These are phyloP conservation scores for Stichodactyla helianthus DNA, from an alignment of 64 coral and sea anemone genomes.

Conservation along the genomic window DNA sequence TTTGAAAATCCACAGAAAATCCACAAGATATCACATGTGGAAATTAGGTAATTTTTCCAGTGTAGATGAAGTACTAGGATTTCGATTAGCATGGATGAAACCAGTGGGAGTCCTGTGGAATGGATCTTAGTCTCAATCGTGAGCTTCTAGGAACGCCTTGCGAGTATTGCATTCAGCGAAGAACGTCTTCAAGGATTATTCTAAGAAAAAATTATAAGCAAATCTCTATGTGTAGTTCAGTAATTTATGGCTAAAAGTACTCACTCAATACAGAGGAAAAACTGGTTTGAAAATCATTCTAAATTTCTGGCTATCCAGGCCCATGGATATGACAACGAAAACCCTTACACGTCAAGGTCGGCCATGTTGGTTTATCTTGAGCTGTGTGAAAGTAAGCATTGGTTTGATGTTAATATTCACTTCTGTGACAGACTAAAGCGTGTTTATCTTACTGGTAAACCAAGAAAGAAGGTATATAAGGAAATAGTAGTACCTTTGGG, in stretches of 20 bases:
- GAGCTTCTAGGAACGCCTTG: not conserved
- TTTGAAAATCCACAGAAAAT: no score
- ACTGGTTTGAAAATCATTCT: constrained; percentile 75
- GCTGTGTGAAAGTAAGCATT: constrained; percentile 56
- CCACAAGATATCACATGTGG: no score
- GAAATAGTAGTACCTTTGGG: constrained; percentile 52
- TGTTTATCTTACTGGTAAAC: constrained; percentile 65
- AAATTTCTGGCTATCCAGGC: constrained; percentile 42
- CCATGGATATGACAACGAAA: constrained; percentile 50
- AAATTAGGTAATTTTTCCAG: no score
- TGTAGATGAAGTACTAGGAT: no score
- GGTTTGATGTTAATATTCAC: constrained; percentile 58
- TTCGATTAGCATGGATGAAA: no score
- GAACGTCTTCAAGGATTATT: no score
- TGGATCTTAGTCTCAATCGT: not conserved
- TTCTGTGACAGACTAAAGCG: constrained; percentile 44
- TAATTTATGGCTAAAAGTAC: not conserved
- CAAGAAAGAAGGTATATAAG: constrained; percentile 53
- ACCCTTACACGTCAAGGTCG: constrained; percentile 24
- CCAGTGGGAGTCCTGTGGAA: not conserved
- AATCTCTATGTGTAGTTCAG: no score
- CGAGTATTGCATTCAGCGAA: not conserved
- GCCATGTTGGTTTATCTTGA: constrained; percentile 76
- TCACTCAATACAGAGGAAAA: constrained; percentile 14
- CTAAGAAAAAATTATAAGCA: not conserved